Evolutionary conservation across 2,797 vertebrate genomes (phyloP), one percentile per base, ranked within the genome.

Genomic region (Decapterus maruadsi): DNA sequence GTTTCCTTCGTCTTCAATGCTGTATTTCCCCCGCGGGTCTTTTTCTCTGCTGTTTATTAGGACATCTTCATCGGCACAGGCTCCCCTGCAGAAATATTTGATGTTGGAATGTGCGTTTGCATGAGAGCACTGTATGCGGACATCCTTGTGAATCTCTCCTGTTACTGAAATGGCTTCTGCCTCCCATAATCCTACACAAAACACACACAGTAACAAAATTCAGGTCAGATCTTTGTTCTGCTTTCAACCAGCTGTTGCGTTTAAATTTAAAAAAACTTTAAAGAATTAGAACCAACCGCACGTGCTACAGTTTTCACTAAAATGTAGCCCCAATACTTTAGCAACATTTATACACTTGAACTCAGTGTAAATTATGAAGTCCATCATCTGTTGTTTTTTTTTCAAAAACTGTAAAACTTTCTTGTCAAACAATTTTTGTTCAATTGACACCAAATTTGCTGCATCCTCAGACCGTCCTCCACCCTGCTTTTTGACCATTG

Each of bases 11-110:
- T 92, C 78, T 17, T 0, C 0, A 3, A 93, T 82, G 0, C 19
- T 31, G 74, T 89, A 92, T 57, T 58, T 91, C 1, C 0, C 0
- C 2, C 56, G 38, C 36, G 54, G 60, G 0, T 6, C 19, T 0
- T 0, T 9, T 0, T 4, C 8, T 0, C 0, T 17, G 46, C 75
- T 84, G 0, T 2, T 68, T 68, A 90, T 68, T 0, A 89, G 62
- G 72, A 90, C 0, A 53, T 93, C 86, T 4, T 73, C 0, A 11
- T 68, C 0, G 1, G 0, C 0, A 65, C 93, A 94, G 0, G 0
- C 0, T 3, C 1, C 56, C 13, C 57, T 87, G 82, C 92, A 93
- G 60, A 94, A 93, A 69, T 92, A 94, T 83, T 94, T 94, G 5
- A 55, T 0, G 2, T 88, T 89, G 38, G 8, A 2, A 43, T 0